Evolutionary conservation across 2,888 invertebrate species (phyloP), one percentile per base, ranked within the genome.

Genomic region (Schizaphis graminum): DNA sequence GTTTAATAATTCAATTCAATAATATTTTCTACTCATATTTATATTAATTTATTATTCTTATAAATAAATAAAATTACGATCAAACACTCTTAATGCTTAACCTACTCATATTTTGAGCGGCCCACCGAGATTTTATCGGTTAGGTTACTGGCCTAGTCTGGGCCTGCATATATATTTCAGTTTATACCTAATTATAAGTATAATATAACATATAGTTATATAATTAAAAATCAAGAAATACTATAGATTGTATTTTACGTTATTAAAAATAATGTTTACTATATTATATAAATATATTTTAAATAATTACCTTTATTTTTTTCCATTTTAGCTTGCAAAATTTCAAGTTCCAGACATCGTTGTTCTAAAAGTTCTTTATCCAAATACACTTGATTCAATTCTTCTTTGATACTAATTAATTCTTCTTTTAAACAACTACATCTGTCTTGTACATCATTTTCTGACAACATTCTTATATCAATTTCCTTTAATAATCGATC

Each of bases 291-390:
- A 77, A 92, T 28, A 77, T 61, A 47, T 41, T 41, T 28, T 77
- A 86, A 56, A 67, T 86, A 91, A 94, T 95, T 1, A 97, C 97
- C 97, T 96, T 98, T 97, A 95, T 97, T 97, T 95, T 98, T 98
- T 96, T 98, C 98, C 95, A 98, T 97, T 95, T 97, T 97, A 77
- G 97, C 96, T 56, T 98, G 96, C 56, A 98, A 96, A 95, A 97
- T 97, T 95, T 98, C 98, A 0, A 98, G 97, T 96, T 99, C 99
- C 92, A 97, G 95, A 96, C 98, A 98, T 96, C 99, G 99, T 95
- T 98, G 98, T 95, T 98, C 98, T 7, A 99, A 96, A 95, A 99
- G 96, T 95, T 99, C 99, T 94, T 98, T 97, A 26, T 97, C 97
- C 4, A 99, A 96, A 95, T 97, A 97, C 0, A 98, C 96, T 95